Conservation (phyloP, 2,888 invertebrate species). For the Caradrina clavipalpis region DNA sequence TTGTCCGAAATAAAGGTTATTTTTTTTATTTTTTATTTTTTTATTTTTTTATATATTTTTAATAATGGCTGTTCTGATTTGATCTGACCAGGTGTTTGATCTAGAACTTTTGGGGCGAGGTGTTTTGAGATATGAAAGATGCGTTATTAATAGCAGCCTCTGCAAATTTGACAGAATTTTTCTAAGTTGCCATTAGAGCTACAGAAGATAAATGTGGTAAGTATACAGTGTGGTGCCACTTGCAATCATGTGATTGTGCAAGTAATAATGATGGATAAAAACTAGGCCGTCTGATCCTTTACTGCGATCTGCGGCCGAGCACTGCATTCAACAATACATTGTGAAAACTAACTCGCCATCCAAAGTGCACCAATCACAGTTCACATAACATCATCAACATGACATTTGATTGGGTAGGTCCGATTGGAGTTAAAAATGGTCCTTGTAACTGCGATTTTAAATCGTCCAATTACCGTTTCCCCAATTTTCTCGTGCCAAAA, state of each 20-base stretch:
- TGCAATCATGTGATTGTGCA: slow-evolving; percentile 7
- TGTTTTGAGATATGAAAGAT: background rate
- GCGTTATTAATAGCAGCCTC: too few species aligned
- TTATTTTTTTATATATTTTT: too few species aligned
- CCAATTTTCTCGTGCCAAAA: slow-evolving; percentile 77
- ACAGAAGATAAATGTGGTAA: background rate
- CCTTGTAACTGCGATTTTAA: slow-evolving; percentile 42
- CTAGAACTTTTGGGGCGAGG: background rate
- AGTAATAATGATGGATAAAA: slow-evolving; percentile 26
- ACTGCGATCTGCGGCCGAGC: slow-evolving; percentile 16
- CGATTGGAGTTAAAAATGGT: slow-evolving; percentile 16
- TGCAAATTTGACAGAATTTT: background rate
- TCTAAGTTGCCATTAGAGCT: background rate
- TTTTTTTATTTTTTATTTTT: too few species aligned
- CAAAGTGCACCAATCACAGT: slow-evolving; percentile 39
- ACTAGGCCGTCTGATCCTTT: slow-evolving; percentile 36
- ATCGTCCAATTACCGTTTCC: slow-evolving; percentile 62
- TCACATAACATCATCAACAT: slow-evolving; percentile 39
- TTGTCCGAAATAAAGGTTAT: too few species aligned
- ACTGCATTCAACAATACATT: slow-evolving; percentile 32
- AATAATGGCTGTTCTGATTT: slow-evolving; percentile 10
- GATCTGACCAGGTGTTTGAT: slow-evolving; percentile 1
- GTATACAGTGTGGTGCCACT: background rate
- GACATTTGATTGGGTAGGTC: slow-evolving; percentile 15
- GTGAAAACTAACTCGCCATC: slow-evolving; percentile 38